These are phyloP conservation scores for Tipula lateralis DNA, from an alignment of 2,888 invertebrate species.

Conservation along the genomic window DNA sequence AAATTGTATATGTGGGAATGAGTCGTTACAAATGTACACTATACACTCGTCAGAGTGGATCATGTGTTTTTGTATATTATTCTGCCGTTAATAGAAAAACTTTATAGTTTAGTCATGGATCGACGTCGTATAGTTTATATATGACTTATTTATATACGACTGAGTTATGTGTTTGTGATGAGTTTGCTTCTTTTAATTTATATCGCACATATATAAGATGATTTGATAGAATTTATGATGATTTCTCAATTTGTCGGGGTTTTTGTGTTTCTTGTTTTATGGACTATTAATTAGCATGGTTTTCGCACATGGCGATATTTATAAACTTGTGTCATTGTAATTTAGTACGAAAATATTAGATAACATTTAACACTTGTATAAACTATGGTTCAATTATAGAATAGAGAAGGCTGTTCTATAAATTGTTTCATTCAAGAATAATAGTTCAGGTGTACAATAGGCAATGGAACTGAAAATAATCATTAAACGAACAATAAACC, in stretches of 20 bases:
- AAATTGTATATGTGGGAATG: neutral
- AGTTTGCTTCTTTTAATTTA: neutral
- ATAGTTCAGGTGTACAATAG: no score
- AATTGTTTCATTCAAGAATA: no score
- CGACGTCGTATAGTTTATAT: neutral
- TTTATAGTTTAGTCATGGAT: conserved; percentile 16
- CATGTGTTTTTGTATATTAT: neutral
- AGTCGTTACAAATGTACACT: neutral
- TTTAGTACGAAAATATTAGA: no score
- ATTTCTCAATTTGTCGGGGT: neutral
- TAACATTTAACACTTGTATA: no score
- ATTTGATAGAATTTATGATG: neutral
- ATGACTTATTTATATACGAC: neutral
- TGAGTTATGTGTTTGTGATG: neutral
- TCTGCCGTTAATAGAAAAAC: neutral
- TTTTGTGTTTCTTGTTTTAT: neutral
- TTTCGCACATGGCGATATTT: neutral
- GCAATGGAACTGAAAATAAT: no score
- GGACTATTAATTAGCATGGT: neutral
- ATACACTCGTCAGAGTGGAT: neutral
- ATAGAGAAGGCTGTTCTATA: no score
- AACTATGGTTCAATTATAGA: no score
- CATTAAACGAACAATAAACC: no score
- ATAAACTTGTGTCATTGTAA: no score
- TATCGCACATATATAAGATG: neutral